Evolutionary conservation across 2,888 invertebrate genomes (phyloP).

Genomic region (Stenurella melanura): DNA sequence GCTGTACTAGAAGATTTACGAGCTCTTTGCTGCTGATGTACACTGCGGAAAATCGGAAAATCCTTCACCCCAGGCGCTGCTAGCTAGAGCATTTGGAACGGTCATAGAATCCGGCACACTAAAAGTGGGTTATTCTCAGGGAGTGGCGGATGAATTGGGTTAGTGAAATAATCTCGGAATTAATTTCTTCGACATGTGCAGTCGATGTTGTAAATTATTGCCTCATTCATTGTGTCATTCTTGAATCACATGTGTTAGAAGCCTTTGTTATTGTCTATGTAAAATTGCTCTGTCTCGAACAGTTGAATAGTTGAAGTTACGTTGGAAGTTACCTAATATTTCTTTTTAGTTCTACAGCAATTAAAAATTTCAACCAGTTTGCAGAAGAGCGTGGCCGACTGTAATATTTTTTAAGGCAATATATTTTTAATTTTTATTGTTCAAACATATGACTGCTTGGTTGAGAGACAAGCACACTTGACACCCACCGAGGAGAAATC

Average conservation of each 20-base stretch:
- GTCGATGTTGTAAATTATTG: background rate
- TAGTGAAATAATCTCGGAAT: background rate
- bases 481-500: no score
- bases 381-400: no score
- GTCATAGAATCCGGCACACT: background rate
- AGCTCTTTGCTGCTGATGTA: conserved; percentile 25
- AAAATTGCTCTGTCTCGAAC: no score
- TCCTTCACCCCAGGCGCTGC: conserved; percentile 15
- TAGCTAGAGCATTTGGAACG: background rate
- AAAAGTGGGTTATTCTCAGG: background rate
- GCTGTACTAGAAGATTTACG: conserved; percentile 39
- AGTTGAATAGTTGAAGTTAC: no score
- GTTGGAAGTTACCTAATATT: no score
- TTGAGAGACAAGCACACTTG: no score
- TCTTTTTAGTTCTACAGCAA: no score
- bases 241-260: background rate
- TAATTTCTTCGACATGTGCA: background rate
- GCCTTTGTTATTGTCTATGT: background rate
- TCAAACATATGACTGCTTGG: no score
- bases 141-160: background rate
- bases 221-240: background rate
- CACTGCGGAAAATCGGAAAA: conserved; percentile 33
- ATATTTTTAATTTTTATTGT: no score
- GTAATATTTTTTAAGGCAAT: no score
- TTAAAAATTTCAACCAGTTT: no score